phyloP scores from a whole-genome alignment of 2,113 vertebrate species.

The Grus americana region DNA sequence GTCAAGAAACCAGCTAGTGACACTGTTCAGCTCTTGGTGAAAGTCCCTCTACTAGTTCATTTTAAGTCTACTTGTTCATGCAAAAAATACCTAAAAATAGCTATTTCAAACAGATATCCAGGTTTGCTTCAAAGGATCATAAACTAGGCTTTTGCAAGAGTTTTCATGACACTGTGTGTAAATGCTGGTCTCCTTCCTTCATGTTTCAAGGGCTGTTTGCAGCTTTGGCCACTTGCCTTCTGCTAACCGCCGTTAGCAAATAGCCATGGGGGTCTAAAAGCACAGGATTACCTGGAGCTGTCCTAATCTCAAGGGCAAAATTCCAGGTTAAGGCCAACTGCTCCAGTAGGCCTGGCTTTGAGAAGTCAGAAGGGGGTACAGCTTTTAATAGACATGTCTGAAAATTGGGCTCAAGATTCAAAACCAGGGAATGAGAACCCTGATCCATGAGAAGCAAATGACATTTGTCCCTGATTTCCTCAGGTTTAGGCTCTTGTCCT shows the following conservation, averaged over 20 bases:
- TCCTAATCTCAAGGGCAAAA: not conserved
- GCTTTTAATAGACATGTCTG: not conserved
- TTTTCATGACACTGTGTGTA: not conserved
- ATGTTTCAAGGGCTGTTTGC: not conserved
- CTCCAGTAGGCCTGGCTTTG: not conserved
- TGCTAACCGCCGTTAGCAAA: not conserved
- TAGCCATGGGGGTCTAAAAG: not conserved
- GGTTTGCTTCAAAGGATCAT: not conserved
- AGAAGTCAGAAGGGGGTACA: not conserved
- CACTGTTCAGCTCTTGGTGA: not conserved
- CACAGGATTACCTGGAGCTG: not conserved
- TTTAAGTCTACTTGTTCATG: not conserved
- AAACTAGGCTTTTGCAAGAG: not conserved
- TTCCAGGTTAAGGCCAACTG: not conserved
- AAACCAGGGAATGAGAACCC: not conserved
- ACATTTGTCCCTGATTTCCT: not conserved
- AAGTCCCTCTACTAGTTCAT: not conserved
- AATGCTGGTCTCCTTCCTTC: not conserved
- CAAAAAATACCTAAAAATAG: not conserved
- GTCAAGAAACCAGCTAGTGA: not conserved
- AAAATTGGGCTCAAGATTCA: not conserved
- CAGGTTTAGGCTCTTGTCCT: not conserved
- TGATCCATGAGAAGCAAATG: not conserved
- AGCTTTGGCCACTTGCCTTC: not conserved
- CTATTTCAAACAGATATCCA: not conserved